Conservation (phyloP, 2,888 invertebrate genomes). For the Apamea epomidion region DNA sequence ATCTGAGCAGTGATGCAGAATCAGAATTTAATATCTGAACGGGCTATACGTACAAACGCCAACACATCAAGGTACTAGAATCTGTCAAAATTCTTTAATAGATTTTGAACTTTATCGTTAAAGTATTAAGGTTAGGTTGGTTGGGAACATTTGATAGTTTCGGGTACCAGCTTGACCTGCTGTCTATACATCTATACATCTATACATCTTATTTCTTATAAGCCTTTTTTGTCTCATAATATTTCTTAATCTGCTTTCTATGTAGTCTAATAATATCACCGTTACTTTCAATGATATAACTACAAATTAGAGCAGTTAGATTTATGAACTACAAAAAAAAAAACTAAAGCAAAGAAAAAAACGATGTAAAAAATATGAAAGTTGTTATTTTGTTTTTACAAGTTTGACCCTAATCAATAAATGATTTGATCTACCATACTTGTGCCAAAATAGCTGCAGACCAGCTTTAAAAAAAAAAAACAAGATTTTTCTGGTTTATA, state of each 20-base stretch:
- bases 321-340: not conserved
- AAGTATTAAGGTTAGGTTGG: too few species aligned
- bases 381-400: conserved; percentile 11
- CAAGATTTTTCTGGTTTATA: too few species aligned
- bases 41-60: too few species aligned
- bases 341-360: conserved; percentile 16
- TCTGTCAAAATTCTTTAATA: too few species aligned
- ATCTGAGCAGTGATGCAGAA: too few species aligned
- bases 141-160: too few species aligned
- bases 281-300: conserved; percentile 37
- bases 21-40: too few species aligned
- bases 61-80: too few species aligned
- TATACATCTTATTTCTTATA: not conserved
- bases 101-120: too few species aligned
- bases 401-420: not conserved
- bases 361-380: conserved; percentile 47
- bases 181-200: too few species aligned
- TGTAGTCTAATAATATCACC: not conserved
- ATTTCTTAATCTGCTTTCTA: conserved; percentile 16
- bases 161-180: too few species aligned
- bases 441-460: not conserved
- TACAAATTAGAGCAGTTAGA: not conserved
- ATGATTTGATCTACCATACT: not conserved
- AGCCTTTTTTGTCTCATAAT: conserved; percentile 17
- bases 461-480: not conserved